These are phyloP conservation scores for Pelodiscus sinensis DNA, from an alignment of 2,113 vertebrate species.

Conservation along the genomic window DNA sequence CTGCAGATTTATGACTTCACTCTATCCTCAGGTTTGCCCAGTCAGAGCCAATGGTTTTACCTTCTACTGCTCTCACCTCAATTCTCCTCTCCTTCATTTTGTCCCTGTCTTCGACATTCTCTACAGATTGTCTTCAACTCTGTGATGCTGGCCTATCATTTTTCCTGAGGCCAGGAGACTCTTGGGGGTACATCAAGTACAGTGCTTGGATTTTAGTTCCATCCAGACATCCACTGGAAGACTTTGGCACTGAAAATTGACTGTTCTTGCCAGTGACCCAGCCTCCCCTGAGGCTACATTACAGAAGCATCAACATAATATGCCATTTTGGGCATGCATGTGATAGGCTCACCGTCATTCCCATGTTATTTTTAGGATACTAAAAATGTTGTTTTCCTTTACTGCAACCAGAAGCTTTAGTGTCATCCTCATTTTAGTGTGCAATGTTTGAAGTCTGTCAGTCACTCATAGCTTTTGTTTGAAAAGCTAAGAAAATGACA, in stretches of 20 bases:
- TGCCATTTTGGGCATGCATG: background rate
- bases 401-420: background rate
- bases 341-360: rapidly evolving
- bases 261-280: background rate
- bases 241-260: background rate
- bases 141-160: background rate
- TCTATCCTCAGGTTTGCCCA: slow-evolving; percentile 6
- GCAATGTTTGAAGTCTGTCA: background rate
- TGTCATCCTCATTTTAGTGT: background rate
- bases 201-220: rapidly evolving
- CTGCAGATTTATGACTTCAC: background rate
- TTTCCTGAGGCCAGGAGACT: background rate
- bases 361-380: background rate
- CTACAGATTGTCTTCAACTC: background rate
- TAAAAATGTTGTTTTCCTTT: background rate
- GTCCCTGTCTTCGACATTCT: background rate
- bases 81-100: rapidly evolving
- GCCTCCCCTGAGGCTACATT: background rate
- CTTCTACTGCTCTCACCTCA: background rate
- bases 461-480: background rate
- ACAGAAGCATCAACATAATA: background rate
- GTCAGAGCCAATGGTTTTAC: rapidly evolving
- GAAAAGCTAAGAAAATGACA: background rate
- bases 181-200: background rate
- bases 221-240: background rate